Evolutionary conservation across 2,888 invertebrate genomes (phyloP).

Genomic region (Cylindroiulus punctatus): DNA sequence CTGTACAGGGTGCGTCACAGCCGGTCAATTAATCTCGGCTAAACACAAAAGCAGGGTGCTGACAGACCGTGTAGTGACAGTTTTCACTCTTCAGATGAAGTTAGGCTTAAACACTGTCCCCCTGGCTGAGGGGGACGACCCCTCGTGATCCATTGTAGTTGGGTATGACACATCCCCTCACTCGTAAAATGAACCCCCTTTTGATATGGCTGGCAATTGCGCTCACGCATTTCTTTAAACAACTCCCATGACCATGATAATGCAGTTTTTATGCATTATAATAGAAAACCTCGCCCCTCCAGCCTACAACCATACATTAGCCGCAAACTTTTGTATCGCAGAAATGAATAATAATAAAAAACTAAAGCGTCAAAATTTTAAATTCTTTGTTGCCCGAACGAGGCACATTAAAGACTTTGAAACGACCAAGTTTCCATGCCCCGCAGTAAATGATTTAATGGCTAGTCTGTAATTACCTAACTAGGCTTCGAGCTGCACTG

Average conservation of each 20-base stretch:
- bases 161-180: neutral
- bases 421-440: neutral
- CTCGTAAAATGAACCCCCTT: neutral
- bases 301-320: neutral
- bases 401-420: neutral
- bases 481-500: neutral
- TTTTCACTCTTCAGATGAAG: neutral
- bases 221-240: constrained; percentile 6
- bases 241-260: constrained; percentile 29
- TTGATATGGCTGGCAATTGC: neutral
- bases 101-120: neutral
- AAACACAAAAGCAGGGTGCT: neutral
- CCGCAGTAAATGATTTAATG: neutral
- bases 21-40: neutral
- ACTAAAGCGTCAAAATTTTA: neutral
- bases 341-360: neutral
- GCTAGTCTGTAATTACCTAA: constrained; percentile 3
- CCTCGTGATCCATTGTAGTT: constrained; percentile 1
- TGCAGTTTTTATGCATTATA: neutral
- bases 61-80: neutral
- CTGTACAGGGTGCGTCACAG: neutral
- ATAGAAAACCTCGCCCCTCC: neutral
- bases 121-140: neutral
- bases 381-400: neutral
- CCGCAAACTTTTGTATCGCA: neutral